These are phyloP conservation scores for Apamea crenata DNA, from an alignment of 2,888 invertebrate species.

Conservation along the genomic window DNA sequence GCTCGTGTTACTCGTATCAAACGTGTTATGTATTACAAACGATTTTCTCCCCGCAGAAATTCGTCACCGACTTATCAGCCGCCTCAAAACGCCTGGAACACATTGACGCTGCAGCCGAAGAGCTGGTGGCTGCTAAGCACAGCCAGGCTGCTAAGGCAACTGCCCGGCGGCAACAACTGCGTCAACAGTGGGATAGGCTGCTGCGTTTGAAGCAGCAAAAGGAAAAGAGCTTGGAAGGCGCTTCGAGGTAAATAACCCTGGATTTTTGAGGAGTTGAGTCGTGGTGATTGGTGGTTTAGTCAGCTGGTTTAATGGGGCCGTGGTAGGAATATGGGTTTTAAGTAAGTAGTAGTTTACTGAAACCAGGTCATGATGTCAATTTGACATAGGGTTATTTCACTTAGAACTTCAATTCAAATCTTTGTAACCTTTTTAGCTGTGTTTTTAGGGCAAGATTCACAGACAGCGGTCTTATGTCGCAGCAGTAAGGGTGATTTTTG, in stretches of 20 bases:
- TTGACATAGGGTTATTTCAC: too few relatives aligned
- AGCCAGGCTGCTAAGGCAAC: slow-evolving; percentile 91
- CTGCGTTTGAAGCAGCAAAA: slow-evolving; percentile 96
- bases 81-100: slow-evolving; percentile 97
- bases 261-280: slow-evolving; percentile 1
- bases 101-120: slow-evolving; percentile 96
- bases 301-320: background rate
- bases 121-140: slow-evolving; percentile 96
- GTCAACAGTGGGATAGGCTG: slow-evolving; percentile 96
- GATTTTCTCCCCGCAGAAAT: slow-evolving; percentile 90
- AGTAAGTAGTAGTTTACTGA: background rate
- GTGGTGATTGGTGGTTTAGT: background rate
- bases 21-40: too few relatives aligned
- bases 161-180: slow-evolving; percentile 95
- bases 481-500: background rate
- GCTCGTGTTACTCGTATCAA: too few relatives aligned
- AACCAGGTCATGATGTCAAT: background rate
- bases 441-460: too few relatives aligned
- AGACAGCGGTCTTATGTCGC: too few relatives aligned
- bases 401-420: background rate
- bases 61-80: slow-evolving; percentile 98
- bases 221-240: slow-evolving; percentile 97
- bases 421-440: background rate
- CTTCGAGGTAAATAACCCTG: slow-evolving; percentile 91
- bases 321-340: background rate